Evolutionary conservation across 1,140 invertebrate genomes (phyloP).

Genomic region (Tetraneura akinire): DNA sequence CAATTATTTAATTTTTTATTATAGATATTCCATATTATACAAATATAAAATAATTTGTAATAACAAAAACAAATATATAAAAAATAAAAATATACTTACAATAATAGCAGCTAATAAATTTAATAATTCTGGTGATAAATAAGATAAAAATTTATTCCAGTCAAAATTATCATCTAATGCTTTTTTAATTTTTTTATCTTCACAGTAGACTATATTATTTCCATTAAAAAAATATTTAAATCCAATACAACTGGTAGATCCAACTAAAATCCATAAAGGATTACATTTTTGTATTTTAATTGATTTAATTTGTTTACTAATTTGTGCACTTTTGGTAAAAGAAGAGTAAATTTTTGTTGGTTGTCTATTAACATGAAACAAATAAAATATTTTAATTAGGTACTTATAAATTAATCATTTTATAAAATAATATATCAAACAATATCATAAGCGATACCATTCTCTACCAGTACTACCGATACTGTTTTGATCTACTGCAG

Average conservation of each 20-base stretch:
- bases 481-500: too few species aligned
- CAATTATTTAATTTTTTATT: too few species aligned
- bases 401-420: too few species aligned
- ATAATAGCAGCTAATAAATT: constrained; percentile 63
- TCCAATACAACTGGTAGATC: constrained; percentile 18
- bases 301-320: neutral
- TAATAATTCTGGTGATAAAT: constrained; percentile 65
- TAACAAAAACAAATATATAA: too few species aligned
- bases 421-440: too few species aligned
- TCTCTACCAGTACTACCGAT: too few species aligned
- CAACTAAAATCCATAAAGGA: neutral
- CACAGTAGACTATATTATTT: constrained; percentile 24
- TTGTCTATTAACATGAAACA: neutral
- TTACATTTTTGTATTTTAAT: neutral
- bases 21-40: too few species aligned
- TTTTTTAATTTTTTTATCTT: neutral
- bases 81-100: constrained; percentile 62
- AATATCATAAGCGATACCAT: too few species aligned
- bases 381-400: neutral
- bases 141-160: constrained; percentile 67
- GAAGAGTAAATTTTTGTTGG: constrained; percentile 8
- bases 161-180: constrained; percentile 59
- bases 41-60: too few species aligned
- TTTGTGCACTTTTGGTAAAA: neutral
- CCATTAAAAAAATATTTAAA: constrained; percentile 8